Evolutionary conservation across 2,113 vertebrate species (phyloP), one percentile per base, ranked within the genome.

Genomic region (Antennarius striatus): DNA sequence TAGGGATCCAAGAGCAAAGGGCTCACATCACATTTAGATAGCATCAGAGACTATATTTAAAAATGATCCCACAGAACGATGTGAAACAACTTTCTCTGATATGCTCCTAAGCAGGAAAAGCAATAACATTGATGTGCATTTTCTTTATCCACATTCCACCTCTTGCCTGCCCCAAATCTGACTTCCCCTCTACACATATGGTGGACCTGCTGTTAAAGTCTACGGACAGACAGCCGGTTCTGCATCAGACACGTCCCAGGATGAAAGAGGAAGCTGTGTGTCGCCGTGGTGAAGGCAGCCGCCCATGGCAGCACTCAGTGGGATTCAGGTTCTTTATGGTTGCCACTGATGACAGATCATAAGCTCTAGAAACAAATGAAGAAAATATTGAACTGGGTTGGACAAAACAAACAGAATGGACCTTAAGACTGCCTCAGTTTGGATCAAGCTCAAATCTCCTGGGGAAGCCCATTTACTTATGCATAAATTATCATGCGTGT

Each of bases 271-370:
- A 72, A 84, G 84, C 82, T 79, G 75, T 80, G 71, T 73, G 83
- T 79, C 84, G 84, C 84, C 62, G 47, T 45, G 79, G 85, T 72
- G 63, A 85, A 71, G 62, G 71, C 80, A 86, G 77, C 78, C 82
- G 81, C 69, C 80, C 88, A 2, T 87, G 77, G 77, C 82, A 72
- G 62, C 42, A 65, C 77, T 74, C 76, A 30, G 70, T 40, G 70
- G 77, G 73, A 68, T 73, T 63, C 61, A 4, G 40, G 55, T 68
- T 86, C 83, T 85, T 90, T 85, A 85, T 82, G 73, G 82, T 72
- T 71, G 73, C 63, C 70, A 60, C 82, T 83, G 89, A 90, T 90
- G 84, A 85, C 71, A 85, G 73, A 79, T 75, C 48, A 53, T 71
- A 71, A 63, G 71, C 60, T 55, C 15, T 40, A 76, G 49, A 73